Evolutionary conservation across 2,113 vertebrate species (phyloP).

Genomic region (Cranoglanis bouderius): DNA sequence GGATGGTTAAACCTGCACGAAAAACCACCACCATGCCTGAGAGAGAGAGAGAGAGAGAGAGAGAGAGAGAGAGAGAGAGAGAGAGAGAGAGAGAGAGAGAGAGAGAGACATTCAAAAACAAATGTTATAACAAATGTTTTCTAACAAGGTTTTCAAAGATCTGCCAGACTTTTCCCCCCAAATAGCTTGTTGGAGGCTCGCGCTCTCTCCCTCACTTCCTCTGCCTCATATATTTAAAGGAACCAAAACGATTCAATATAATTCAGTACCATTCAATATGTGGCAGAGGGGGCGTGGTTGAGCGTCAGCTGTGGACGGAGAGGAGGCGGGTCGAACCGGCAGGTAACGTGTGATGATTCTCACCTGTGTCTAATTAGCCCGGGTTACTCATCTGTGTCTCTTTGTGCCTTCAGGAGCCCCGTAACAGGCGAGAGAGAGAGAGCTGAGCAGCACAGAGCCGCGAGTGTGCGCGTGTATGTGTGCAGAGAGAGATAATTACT

Average conservation of each 20-base stretch:
- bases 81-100: not conserved
- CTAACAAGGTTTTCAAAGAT: not conserved
- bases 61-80: not conserved
- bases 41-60: not conserved
- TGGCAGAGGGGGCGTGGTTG: no score
- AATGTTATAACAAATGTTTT: not conserved
- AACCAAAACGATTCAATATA: not conserved
- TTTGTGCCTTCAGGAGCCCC: no score
- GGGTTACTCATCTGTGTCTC: no score
- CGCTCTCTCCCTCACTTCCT: not conserved
- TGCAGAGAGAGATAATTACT: no score
- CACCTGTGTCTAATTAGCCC: no score
- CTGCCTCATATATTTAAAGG: not conserved
- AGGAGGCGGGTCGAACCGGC: no score
- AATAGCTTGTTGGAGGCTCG: not conserved
- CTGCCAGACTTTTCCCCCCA: not conserved
- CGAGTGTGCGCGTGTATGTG: no score
- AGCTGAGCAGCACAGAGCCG: no score
- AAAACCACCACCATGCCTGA: slow-evolving; percentile 71
- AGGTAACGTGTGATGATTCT: no score
- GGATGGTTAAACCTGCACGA: slow-evolving; percentile 65
- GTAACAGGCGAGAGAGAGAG: no score
- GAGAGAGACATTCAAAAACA: not conserved
- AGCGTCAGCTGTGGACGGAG: no score
- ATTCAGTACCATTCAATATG: no score